Base-by-base conservation (phyloP, 2,113 vertebrate species). In the Ondatra zibethicus region DNA sequence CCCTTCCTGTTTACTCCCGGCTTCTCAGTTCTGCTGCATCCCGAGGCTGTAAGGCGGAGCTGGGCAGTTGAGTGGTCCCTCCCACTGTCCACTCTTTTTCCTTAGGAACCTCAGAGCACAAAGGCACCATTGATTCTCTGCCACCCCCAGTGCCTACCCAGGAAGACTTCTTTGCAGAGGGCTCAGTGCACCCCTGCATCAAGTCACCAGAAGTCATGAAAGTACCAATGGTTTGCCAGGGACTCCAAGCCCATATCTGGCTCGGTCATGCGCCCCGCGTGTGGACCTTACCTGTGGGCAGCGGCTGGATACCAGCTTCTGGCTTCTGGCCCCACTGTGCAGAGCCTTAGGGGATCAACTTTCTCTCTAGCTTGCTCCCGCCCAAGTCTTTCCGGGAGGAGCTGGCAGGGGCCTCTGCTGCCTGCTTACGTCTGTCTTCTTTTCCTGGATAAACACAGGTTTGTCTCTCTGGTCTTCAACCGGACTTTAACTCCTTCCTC, bases 361-460 rank as follows among this genome's bases (percentile, higher is more conserved):
- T 95, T 77, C 90, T 96, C 61, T 89, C 52, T 61, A 80, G 68
- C 72, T 47, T 45, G 73, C 86, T 96, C 91, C 92, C 92, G 94
- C 42, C 68, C 91, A 19, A 19, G 95, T 65, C 61, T 65, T 94
- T 93, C 93, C 66, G 98, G 98, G 98, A 98, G 97, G 97, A 97
- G 97, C 92, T 96, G 96, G 97, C 98, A 93, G 96, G 86, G 96
- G 85, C 92, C 94, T 63, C 88, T 0, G 52, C n/a, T 87, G 97
- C 88, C 92, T 96, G 96, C 88, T 91, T 96, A 96, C 85, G 72
- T 88, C 80, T 13, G 81, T 96, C 91, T 95, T 96, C 65, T 97
- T 97, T 98, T 97, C 97, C 97, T 98, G 97, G 82, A 97, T 95
- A 98, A 98, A 98, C 96, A 98, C 91, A 92, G 80, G 63, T 89